phyloP scores from a whole-genome alignment of 53 echinoderm and acorn worm species.

The Patiria pectinifera region DNA sequence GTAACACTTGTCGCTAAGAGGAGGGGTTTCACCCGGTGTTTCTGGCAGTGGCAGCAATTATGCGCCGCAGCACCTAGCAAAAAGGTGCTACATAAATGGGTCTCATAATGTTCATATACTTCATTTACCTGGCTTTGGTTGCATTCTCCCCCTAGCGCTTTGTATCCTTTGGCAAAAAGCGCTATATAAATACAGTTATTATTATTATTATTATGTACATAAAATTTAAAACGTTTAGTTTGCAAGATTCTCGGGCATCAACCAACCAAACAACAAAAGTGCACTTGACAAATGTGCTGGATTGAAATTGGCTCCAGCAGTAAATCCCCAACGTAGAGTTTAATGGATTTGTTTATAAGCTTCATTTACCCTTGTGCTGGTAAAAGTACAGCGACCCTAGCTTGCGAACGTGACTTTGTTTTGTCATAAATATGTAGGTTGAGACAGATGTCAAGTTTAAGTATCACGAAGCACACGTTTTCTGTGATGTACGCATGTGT shows the following conservation, averaged over 20 bases:
- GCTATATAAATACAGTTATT: no score
- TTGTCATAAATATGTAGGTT: not conserved
- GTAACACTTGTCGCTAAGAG: no score
- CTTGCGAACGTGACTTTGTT: slow-evolving; percentile 8
- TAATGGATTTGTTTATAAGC: not conserved
- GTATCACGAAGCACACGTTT: not conserved
- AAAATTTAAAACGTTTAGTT: not conserved
- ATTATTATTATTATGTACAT: no score
- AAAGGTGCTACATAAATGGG: no score
- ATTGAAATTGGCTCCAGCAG: not conserved
- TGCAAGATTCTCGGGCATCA: not conserved
- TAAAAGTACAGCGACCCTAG: not conserved
- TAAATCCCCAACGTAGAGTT: not conserved
- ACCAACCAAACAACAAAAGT: no score
- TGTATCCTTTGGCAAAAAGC: no score
- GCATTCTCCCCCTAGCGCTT: no score
- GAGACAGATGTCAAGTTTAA: not conserved
- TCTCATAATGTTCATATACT: no score
- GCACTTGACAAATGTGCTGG: not conserved
- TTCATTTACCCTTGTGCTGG: not conserved
- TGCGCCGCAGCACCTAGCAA: no score
- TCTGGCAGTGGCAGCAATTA: no score
- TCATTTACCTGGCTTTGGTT: no score
- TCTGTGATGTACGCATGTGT: not conserved
- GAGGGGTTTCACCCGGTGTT: no score